phyloP scores from a whole-genome alignment of 2,113 vertebrate species.

The Dinomys branickii region DNA sequence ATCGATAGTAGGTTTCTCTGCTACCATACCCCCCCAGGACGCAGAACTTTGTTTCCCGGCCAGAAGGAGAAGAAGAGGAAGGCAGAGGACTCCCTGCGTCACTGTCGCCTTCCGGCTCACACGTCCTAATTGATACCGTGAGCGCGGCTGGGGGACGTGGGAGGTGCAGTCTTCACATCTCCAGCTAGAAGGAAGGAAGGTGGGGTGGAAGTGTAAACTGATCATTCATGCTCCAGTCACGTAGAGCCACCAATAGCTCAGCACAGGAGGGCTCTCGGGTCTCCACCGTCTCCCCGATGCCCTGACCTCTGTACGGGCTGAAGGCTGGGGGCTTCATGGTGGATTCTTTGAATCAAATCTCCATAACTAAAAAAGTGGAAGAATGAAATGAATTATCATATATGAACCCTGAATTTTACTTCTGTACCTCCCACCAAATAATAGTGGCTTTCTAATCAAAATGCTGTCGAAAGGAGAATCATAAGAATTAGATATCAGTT shows the following conservation, averaged over 20 bases:
- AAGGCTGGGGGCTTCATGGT: background rate
- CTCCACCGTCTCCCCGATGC: background rate
- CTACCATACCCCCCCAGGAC: background rate
- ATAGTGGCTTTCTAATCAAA: constrained; percentile 27
- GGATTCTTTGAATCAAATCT: background rate
- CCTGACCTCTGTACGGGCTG: background rate
- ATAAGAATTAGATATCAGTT: background rate
- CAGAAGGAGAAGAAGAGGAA: background rate
- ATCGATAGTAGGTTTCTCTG: background rate
- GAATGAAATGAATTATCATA: background rate
- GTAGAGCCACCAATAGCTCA: no score
- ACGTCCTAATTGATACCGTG: background rate
- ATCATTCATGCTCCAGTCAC: background rate
- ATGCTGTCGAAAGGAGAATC: background rate
- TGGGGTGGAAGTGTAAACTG: background rate
- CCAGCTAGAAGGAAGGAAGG: background rate
- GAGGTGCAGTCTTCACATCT: background rate
- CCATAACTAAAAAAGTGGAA: background rate
- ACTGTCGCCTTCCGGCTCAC: background rate
- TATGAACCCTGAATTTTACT: background rate
- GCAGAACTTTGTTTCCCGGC: background rate
- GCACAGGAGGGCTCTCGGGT: background rate
- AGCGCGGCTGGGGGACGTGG: background rate
- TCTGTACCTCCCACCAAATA: background rate
- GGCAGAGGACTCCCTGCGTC: background rate